Base-by-base conservation (phyloP, 2,797 vertebrate species). In the Esox masquinongy region DNA sequence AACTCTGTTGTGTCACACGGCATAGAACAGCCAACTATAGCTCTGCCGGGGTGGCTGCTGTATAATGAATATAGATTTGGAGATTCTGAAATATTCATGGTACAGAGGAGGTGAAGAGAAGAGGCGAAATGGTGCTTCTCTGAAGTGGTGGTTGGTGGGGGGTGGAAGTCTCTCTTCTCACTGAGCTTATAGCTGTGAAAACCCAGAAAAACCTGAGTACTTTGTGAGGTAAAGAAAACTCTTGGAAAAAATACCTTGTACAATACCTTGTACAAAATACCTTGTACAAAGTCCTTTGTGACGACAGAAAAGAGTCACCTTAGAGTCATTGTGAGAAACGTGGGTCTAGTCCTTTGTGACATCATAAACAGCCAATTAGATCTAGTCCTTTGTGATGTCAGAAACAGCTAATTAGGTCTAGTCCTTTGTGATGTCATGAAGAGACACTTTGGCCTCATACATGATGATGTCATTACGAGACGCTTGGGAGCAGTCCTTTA, bases 21-120 rank as follows among this genome's bases (percentile, higher is more conserved):
- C 43, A 47, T 88, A 82, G 86, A 88, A 88, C 88, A 88, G 86
- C 91, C 86, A 85, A 89, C 91, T 82, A 85, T 85, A 87, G 87
- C 84, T 91, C 82, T 83, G 87, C 82, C 87, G 87, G 90, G 88
- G 90, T 94, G 91, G 43, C 43, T 94, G 94, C 92, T 94, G 92
- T 91, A 92, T 92, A 92, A 94, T 94, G 92, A 94, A 94, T 94
- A 94, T 93, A 94, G 94, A 94, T 94, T 6, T 39, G 93, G 89
- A 87, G 82, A 80, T 85, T 75, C 84, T 95, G 87, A 95, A 95
- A 95, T 94, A 95, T 94, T 94, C 87, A 95, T 95, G 91, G 88
- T 86, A 75, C 83, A 74, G 80, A 86, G 43, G 43, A 47, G 43
- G 43, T 47, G 43, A 9, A 9, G 43, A 47, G 9, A 14, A 14